phyloP scores from a whole-genome alignment of 2,113 vertebrate genomes.

The Oryzias celebensis region DNA sequence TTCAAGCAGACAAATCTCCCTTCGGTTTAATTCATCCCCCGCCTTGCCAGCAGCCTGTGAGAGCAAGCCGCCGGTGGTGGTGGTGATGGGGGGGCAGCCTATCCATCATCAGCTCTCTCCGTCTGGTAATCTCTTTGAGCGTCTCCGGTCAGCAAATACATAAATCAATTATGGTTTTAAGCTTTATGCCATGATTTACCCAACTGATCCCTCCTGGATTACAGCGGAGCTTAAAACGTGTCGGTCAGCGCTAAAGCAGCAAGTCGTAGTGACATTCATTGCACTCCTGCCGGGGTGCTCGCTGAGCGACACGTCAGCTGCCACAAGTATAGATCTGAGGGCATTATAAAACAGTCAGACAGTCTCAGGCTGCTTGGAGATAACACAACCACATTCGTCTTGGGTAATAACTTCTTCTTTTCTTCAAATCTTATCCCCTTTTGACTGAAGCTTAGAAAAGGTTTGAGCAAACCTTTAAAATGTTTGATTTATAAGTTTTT shows the following conservation, averaged over 20 bases:
- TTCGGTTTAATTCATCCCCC: slow-evolving; percentile 41
- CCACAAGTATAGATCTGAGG: slow-evolving; percentile 13
- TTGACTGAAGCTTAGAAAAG: not conserved
- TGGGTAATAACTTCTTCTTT: not conserved
- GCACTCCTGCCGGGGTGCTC: slow-evolving; percentile 39
- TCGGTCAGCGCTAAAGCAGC: slow-evolving; percentile 43
- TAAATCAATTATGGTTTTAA: slow-evolving; percentile 85
- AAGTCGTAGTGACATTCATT: slow-evolving; percentile 59
- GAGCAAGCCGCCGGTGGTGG: slow-evolving; percentile 1
- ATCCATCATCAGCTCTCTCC: slow-evolving; percentile 74
- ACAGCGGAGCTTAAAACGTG: slow-evolving; percentile 73
- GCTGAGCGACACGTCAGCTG: slow-evolving; percentile 26
- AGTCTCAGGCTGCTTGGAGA: slow-evolving; percentile 7
- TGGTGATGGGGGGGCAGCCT: slow-evolving; percentile 24
- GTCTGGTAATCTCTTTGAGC: slow-evolving; percentile 70
- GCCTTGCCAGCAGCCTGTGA: slow-evolving; percentile 33
- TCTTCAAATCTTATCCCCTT: not conserved
- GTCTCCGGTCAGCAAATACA: slow-evolving; percentile 81
- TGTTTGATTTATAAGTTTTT: too few relatives aligned
- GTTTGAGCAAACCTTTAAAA: too few relatives aligned
- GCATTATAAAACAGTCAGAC: slow-evolving; percentile 9
- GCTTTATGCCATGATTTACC: slow-evolving; percentile 79
- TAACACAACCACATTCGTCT: not conserved
- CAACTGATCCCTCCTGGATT: slow-evolving; percentile 80
- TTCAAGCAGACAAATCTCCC: slow-evolving; percentile 52